A percentile compares a stretch with the other conserved stretches of the same genome.
phyloP scores from a whole-genome alignment of 2,888 invertebrate species.

The Agriotes lineatus region DNA sequence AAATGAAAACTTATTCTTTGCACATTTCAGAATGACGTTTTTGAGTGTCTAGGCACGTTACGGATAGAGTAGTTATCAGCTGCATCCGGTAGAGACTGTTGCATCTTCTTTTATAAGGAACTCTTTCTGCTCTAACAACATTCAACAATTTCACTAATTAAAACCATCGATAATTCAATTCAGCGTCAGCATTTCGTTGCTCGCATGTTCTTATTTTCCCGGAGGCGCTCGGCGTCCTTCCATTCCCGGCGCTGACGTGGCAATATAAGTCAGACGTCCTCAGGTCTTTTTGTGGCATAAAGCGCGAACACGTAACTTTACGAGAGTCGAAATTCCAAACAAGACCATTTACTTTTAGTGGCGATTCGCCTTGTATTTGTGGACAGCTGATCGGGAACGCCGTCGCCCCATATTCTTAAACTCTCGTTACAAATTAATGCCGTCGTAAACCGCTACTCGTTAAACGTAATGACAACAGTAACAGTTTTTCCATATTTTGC shows the following conservation, averaged over 20 bases:
- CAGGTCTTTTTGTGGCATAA: slow-evolving; percentile 4
- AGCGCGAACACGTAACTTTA: slow-evolving; percentile 11
- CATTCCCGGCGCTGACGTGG: background rate
- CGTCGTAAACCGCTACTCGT: background rate
- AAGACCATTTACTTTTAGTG: slow-evolving; percentile 12
- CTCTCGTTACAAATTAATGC: background rate
- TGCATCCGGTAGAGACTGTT: slow-evolving; percentile 6
- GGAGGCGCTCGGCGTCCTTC: background rate
- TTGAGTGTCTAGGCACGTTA: background rate
- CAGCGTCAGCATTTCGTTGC: background rate
- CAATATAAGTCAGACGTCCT: background rate
- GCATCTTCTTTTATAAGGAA: background rate
- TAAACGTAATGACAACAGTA: background rate
- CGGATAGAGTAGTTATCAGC: slow-evolving; percentile 9
- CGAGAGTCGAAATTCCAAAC: slow-evolving; percentile 16
- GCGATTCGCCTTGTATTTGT: background rate
- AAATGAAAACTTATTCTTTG: background rate
- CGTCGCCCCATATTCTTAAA: background rate
- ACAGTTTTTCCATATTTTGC: no score
- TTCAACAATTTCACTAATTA: slow-evolving; percentile 3
- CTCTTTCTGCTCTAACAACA: background rate
- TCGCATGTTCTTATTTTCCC: background rate
- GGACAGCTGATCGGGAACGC: background rate
- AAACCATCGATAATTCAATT: background rate
- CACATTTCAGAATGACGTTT: background rate